Percentiles rank a stretch among this genome's conserved stretches.
phyloP scores from a whole-genome alignment of 35 echinoderm and acorn worm genomes.

The Chiridota heheva region DNA sequence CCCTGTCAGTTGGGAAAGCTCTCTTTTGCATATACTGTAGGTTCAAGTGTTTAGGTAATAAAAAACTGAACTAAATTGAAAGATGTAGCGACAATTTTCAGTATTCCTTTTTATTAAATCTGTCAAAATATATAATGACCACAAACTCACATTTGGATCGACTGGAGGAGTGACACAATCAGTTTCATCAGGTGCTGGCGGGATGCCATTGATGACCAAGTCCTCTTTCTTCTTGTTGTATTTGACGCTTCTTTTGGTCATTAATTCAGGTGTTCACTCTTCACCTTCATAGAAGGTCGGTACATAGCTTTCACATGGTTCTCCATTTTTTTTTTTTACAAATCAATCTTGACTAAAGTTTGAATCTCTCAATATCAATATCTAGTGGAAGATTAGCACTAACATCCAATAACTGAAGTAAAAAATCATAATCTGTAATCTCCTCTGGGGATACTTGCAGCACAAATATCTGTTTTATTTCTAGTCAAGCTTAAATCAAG shows the following conservation, averaged over 20 bases:
- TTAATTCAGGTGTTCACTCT: constrained; percentile 14
- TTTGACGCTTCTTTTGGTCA: constrained; percentile 42
- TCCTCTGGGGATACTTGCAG: no score
- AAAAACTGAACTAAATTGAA: not conserved
- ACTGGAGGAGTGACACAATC: constrained; percentile 22
- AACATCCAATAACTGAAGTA: no score
- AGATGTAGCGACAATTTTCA: not conserved
- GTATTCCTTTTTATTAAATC: not conserved
- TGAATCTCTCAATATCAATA: no score
- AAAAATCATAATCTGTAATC: no score
- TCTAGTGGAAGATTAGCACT: no score
- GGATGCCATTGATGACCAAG: constrained; percentile 18
- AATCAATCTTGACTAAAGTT: no score
- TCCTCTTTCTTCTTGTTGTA: constrained; percentile 21
- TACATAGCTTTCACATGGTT: constrained; percentile 43
- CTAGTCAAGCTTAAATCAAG: no score
- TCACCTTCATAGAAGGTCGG: constrained; percentile 23
- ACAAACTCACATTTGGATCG: constrained; percentile 28
- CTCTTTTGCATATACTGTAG: no score
- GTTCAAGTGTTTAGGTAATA: no score
- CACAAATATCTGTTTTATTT: no score
- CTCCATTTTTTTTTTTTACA: no score
- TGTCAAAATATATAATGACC: not conserved
- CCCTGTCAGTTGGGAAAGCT: not conserved
- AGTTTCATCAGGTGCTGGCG: not conserved